Conservation (phyloP, 2,797 vertebrate species). For the Peromyscus aztecus region DNA sequence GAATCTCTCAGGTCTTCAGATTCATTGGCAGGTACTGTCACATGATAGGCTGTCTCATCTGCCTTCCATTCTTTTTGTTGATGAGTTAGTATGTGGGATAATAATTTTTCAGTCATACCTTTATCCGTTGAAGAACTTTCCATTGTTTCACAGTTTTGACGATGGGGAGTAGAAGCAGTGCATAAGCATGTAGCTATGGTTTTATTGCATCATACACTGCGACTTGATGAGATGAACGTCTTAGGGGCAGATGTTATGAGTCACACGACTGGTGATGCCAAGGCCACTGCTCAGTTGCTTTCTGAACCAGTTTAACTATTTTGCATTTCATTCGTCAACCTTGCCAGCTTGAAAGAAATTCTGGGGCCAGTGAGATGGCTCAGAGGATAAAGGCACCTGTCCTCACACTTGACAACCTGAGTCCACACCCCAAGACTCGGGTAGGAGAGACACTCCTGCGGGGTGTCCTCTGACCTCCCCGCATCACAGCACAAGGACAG, state of each 20-base stretch:
- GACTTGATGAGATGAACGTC: background rate
- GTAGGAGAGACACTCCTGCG: background rate
- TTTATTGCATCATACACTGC: background rate
- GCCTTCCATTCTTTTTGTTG: background rate
- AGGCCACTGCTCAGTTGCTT: background rate
- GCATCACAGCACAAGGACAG: background rate
- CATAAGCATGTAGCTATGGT: background rate
- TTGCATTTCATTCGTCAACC: background rate
- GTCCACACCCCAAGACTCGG: background rate
- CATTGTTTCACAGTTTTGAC: background rate
- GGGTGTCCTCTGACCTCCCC: background rate
- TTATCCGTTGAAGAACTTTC: background rate
- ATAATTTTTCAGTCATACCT: background rate
- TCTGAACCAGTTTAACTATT: background rate
- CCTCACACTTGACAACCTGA: background rate
- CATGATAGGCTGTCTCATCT: background rate
- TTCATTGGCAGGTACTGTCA: background rate
- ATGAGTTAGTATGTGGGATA: background rate
- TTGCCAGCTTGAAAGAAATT: background rate
- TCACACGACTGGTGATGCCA: background rate
- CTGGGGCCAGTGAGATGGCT: background rate
- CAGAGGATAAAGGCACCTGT: background rate
- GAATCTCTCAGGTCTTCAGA: background rate
- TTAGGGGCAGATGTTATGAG: background rate
- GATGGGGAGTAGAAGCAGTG: background rate